Base-by-base conservation (phyloP, 92 coral and sea anemone species). In the Epizoanthus ramosus region DNA sequence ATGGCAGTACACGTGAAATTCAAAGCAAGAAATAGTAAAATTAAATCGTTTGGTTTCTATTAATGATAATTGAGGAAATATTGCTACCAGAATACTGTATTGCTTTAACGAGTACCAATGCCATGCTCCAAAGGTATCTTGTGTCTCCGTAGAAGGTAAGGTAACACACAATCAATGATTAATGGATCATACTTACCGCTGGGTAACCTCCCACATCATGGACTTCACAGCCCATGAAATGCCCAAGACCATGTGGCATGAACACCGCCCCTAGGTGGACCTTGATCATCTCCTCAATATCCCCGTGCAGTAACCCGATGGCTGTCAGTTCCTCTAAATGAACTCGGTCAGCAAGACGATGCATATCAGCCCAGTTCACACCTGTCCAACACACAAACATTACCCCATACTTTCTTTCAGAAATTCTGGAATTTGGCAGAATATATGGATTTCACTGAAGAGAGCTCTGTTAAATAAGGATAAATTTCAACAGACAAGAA, bases 171-270 rank as follows among this genome's bases (percentile, higher is more conserved):
- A 21, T 1, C 28, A 7, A 61, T 9, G 35, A n/a, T 24, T 52
- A 10, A 50, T 10, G 63, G 50, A 8, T 24, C 43, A 14, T 1
- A 86, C 80, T 52, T 77, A 95, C 98, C 86, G 92, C 95, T 10
- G 98, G 98, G 83, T 90, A 95, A 4, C 98, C 98, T 17, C 98
- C 98, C 13, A 94, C 98, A 39, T 94, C 98, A 69, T 95, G 98
- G 2, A 90, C 93, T 52, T 95, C 98, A 18, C 89, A 64, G 3
- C 98, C 98, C 96, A 95, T 90, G 57, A 95, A 93, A 80, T 95
- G 98, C 14, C 98, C 98, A 13, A 95, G 92, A 12, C 98, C 98
- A 71, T 95, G 98, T 57, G 98, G 98, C 93, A 95, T 91, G 84
- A 95, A 95, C 80, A 93, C 87, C 41, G 93, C 92, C 79, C 98